Evolutionary conservation across 1,140 invertebrate species (phyloP), one percentile per base, ranked within the genome.

Genomic region (Sarcophaga bullata): DNA sequence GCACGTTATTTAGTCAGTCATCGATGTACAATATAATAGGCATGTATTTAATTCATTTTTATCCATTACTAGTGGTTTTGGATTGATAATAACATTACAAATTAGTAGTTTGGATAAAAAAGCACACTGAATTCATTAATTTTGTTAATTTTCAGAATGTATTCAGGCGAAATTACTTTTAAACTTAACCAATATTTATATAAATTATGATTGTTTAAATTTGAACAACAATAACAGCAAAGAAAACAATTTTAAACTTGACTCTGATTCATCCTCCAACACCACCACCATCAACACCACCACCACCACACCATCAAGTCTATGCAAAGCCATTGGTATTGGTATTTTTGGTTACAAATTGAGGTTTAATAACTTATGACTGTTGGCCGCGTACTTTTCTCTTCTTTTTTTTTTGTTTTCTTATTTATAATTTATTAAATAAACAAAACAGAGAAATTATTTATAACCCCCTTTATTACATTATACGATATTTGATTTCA

Each of bases 361-460:
- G 54, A 58, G 54, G 54, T 58, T 58, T 58, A n/a, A 13, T 58
- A 68, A 68, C 17, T 68, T n/a, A 19, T n/a, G 17, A n/a, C n/a
- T 19, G 62, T 68, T 68, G 62, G 62, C 17, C 62, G 62, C 62
- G 25, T 37, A 68, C 62, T 68, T 68, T 68, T 68, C 17, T 68
- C 17, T 68, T 25, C 19, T 37, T 37, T 37, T 37, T 37, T 37
- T 37, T 37, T 37, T 37, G 1, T 37, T 37, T 37, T 37, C 25
- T 37, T 37, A 37, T 37, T 37, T 37, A 37, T 37, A 37, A 37
- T 37, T 37, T 37, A 37, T 37, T 37, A 37, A 37, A 37, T 37
- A 37, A 37, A 37, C 25, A 37, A 37, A 37, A 37, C 25, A 37
- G 25, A 37, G 25, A 37, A 37, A 37, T 37, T 37, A 37, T 37